Conservation (phyloP, 53 echinoderm and acorn worm genomes). For the Mesocentrotus franciscanus region DNA sequence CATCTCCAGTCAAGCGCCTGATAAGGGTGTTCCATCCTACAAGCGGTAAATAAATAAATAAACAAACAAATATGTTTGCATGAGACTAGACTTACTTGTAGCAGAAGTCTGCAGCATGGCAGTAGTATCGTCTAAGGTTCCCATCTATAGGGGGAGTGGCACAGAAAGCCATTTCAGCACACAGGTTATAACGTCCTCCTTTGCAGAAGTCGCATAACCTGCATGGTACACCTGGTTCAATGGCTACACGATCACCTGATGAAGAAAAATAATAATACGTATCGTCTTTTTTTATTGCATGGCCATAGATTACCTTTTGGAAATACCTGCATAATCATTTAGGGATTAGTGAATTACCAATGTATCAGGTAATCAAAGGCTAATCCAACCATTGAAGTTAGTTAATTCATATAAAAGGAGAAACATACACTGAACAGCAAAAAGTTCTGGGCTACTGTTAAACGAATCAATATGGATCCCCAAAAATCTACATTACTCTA, state of each 20-base stretch:
- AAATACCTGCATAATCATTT: not conserved
- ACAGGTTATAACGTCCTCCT: conserved; percentile 81
- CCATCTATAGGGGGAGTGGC: conserved; percentile 81
- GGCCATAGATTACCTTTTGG: too few species aligned
- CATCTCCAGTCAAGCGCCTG: too few species aligned
- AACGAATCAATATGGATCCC: too few species aligned
- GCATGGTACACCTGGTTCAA: conserved; percentile 86
- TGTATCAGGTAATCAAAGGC: not conserved
- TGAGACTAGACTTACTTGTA: conserved; percentile 68
- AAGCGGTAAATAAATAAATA: too few species aligned
- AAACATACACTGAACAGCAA: too few species aligned
- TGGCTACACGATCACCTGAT: conserved; percentile 81
- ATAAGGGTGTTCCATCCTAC: too few species aligned
- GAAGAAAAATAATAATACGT: not conserved
- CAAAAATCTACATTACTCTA: too few species aligned
- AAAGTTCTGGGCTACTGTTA: too few species aligned
- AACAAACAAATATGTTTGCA: not conserved
- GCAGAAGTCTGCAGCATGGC: conserved; percentile 83
- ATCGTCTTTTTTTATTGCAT: too few species aligned
- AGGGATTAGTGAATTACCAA: not conserved
- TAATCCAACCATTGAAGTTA: too few species aligned
- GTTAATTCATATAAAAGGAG: too few species aligned
- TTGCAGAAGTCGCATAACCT: conserved; percentile 79
- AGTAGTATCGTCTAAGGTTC: conserved; percentile 76
- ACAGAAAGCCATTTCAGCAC: conserved; percentile 79